Percentiles rank a stretch among this genome's conserved stretches.
phyloP scores from a whole-genome alignment of 2,888 invertebrate species.

The Xanthorhoe spadicearia region DNA sequence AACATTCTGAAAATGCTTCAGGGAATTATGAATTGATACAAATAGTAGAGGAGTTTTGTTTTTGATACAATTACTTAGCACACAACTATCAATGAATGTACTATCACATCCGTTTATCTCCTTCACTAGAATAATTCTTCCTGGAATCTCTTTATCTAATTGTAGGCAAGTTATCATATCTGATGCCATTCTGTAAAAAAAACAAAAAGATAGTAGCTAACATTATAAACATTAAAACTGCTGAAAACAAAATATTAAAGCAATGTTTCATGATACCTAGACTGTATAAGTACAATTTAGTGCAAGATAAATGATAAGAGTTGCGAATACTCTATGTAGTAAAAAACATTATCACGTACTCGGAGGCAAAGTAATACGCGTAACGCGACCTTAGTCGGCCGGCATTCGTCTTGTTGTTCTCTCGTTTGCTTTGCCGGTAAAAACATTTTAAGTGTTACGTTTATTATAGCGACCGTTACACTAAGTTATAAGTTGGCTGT shows the following conservation, averaged over 20 bases:
- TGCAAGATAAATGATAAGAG: conserved; percentile 48
- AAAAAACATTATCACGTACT: conserved; percentile 42
- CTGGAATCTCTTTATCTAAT: conserved; percentile 84
- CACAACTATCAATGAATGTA: conserved; percentile 88
- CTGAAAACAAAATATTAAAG: not conserved
- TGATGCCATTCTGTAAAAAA: conserved; percentile 83
- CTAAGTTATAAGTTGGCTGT: not conserved
- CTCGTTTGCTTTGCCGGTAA: conserved; percentile 47
- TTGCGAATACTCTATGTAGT: conserved; percentile 47
- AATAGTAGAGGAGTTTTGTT: conserved; percentile 86
- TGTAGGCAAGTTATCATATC: conserved; percentile 87
- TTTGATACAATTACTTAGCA: conserved; percentile 86
- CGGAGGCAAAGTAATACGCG: conserved; percentile 40
- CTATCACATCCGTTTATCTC: conserved; percentile 90
- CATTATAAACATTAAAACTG: not conserved
- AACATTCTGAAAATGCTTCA: conserved; percentile 90
- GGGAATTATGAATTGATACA: conserved; percentile 88
- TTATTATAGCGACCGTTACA: not conserved
- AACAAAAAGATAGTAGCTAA: conserved; percentile 7
- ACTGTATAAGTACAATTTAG: conserved; percentile 3
- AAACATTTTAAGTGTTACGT: conserved; percentile 34
- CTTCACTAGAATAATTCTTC: conserved; percentile 86
- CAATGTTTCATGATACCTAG: not conserved
- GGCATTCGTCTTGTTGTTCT: conserved; percentile 44
- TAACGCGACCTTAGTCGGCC: conserved; percentile 47